Conservation (phyloP, 2,113 vertebrate species). For the Callopanchax toddi region DNA sequence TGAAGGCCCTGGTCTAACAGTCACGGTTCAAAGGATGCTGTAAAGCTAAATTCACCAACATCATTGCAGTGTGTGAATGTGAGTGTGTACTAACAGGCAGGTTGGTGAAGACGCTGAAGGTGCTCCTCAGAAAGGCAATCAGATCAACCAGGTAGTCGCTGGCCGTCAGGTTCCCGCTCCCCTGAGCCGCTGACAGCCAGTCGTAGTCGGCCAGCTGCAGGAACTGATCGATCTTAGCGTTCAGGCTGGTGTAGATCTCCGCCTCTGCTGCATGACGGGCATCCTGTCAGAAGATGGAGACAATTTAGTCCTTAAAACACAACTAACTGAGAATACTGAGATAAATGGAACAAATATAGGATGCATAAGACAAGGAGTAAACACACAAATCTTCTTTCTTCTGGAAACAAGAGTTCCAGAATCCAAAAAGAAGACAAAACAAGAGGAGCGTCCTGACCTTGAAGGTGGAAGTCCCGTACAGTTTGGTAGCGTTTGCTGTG, state of each 20-base stretch:
- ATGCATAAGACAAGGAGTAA: not conserved
- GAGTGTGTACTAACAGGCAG: constrained; percentile 87
- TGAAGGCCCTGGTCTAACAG: too few species aligned
- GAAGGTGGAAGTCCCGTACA: constrained; percentile 95
- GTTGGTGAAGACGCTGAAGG: constrained; percentile 96
- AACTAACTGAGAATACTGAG: too few species aligned
- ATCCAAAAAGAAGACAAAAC: not conserved
- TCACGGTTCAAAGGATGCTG: too few species aligned
- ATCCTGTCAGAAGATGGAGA: constrained; percentile 78
- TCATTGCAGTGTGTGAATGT: constrained; percentile 2
- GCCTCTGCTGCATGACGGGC: constrained; percentile 94
- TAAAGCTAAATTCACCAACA: too few species aligned
- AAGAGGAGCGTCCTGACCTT: constrained; percentile 80
- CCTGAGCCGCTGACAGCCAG: constrained; percentile 84
- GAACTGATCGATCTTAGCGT: constrained; percentile 98
- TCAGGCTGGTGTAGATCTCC: constrained; percentile 98
- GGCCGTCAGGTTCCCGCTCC: constrained; percentile 69
- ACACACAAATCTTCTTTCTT: not conserved
- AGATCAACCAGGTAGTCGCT: constrained; percentile 95
- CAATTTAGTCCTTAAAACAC: not conserved
- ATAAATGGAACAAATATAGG: not conserved
- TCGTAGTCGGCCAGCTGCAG: constrained; percentile 96
- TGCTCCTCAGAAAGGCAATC: constrained; percentile 93
- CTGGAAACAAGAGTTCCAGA: not conserved
- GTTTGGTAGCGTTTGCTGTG: constrained; percentile 90